phyloP scores from a whole-genome alignment of 2,113 vertebrate genomes.

The Triplophysa tibetana region DNA sequence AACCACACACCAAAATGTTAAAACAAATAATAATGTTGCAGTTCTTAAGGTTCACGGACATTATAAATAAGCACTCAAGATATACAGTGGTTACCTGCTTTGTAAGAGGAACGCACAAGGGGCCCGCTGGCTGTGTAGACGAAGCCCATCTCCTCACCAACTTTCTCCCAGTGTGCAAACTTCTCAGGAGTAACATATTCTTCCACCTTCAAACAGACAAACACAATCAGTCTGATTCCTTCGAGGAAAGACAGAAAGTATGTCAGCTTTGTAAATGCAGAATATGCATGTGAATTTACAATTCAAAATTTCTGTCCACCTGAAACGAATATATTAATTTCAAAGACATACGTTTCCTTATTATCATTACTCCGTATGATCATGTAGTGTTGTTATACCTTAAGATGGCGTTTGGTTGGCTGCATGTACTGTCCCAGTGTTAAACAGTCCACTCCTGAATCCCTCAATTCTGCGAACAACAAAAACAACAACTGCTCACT shows the following conservation, averaged over 20 bases:
- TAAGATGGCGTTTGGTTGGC: constrained; percentile 93
- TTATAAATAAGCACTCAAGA: neutral
- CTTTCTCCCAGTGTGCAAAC: constrained; percentile 93
- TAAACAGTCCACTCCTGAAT: constrained; percentile 89
- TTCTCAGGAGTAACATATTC: constrained; percentile 93
- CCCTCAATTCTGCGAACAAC: constrained; percentile 80
- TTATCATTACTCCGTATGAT: neutral
- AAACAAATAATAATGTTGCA: neutral
- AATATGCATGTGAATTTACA: too few species aligned
- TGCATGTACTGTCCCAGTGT: constrained; percentile 99
- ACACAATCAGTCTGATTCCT: neutral
- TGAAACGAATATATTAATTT: too few species aligned
- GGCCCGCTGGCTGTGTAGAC: constrained; percentile 94
- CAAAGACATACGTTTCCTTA: too few species aligned
- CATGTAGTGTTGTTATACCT: constrained; percentile 67
- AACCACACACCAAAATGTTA: neutral
- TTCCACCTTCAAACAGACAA: constrained; percentile 80
- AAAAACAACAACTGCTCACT: neutral
- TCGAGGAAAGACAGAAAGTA: neutral
- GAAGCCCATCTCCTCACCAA: constrained; percentile 92
- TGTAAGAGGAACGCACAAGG: constrained; percentile 95
- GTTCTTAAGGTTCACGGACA: neutral
- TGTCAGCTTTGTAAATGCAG: neutral
- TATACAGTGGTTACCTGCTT: constrained; percentile 83
- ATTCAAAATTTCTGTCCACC: too few species aligned